These are phyloP conservation scores for Bellardia pandia DNA, from an alignment of 2,888 invertebrate genomes.

Conservation along the genomic window DNA sequence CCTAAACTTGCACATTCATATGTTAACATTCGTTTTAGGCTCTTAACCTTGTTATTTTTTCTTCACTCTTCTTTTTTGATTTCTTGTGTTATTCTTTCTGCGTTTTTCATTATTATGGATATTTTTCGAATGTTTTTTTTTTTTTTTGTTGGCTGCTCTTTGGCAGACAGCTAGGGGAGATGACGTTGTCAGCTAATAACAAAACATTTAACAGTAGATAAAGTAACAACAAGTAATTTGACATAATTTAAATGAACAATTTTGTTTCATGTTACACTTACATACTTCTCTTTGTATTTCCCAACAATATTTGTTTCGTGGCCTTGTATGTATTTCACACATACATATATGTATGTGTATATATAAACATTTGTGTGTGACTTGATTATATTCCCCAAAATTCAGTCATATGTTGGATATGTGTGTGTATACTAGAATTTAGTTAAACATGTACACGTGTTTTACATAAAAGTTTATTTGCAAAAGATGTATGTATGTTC, in stretches of 20 bases:
- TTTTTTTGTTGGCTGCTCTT: neutral
- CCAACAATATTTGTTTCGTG: neutral
- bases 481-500: neutral
- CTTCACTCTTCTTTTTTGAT: neutral
- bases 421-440: neutral
- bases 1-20: neutral
- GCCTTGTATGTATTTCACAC: neutral
- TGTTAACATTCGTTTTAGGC: neutral
- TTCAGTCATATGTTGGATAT: neutral
- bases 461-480: neutral
- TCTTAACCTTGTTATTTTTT: neutral
- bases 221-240: slow-evolving; percentile 68
- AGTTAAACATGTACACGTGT: too few species aligned
- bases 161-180: slow-evolving; percentile 1
- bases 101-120: neutral
- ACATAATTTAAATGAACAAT: slow-evolving; percentile 68
- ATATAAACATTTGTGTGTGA: slow-evolving; percentile 10
- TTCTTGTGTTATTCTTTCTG: neutral
- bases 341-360: neutral
- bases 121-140: neutral
- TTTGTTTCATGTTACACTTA: slow-evolving; percentile 41
- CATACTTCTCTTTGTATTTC: neutral
- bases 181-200: slow-evolving; percentile 64
- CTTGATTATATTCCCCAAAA: slow-evolving; percentile 30
- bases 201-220: slow-evolving; percentile 63